phyloP scores from a whole-genome alignment of 2,888 invertebrate genomes.

The Sarcophaga variegata region DNA sequence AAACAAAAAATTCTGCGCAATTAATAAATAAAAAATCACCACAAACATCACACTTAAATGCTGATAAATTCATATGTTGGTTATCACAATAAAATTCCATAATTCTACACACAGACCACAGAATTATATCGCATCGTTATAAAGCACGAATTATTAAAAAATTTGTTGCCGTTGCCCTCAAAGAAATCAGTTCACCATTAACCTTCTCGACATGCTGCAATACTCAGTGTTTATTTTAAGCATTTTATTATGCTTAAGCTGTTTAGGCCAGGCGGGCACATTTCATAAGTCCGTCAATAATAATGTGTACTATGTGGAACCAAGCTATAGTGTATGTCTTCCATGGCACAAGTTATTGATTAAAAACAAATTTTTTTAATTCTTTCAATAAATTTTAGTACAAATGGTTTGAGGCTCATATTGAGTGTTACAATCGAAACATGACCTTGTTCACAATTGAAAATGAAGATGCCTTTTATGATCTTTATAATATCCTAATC shows the following conservation, averaged over 20 bases:
- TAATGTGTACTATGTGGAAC: conserved; percentile 41
- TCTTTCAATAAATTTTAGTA: conserved; percentile 18
- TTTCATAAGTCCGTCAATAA: conserved; percentile 41
- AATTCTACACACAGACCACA: too few relatives aligned
- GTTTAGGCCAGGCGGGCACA: conserved; percentile 8
- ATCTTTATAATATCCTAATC: conserved; percentile 44
- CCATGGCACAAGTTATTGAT: neutral
- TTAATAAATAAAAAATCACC: too few relatives aligned
- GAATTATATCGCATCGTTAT: too few relatives aligned
- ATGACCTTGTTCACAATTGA: conserved; percentile 51
- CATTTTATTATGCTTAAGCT: neutral
- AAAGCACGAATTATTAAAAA: too few relatives aligned
- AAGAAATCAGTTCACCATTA: neutral
- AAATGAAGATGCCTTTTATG: conserved; percentile 40
- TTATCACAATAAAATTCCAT: too few relatives aligned
- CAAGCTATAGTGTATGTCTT: conserved; percentile 13
- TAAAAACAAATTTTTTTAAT: neutral
- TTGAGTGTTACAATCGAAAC: conserved; percentile 44
- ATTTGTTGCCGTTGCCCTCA: too few relatives aligned
- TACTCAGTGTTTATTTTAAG: neutral
- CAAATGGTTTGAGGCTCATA: conserved; percentile 58
- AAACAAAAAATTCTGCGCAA: too few relatives aligned
- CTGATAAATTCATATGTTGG: too few relatives aligned
- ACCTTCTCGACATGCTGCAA: neutral
- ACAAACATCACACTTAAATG: too few relatives aligned